Evolutionary conservation across 2,888 invertebrate species (phyloP).

Genomic region (Meghimatium bilineatum): DNA sequence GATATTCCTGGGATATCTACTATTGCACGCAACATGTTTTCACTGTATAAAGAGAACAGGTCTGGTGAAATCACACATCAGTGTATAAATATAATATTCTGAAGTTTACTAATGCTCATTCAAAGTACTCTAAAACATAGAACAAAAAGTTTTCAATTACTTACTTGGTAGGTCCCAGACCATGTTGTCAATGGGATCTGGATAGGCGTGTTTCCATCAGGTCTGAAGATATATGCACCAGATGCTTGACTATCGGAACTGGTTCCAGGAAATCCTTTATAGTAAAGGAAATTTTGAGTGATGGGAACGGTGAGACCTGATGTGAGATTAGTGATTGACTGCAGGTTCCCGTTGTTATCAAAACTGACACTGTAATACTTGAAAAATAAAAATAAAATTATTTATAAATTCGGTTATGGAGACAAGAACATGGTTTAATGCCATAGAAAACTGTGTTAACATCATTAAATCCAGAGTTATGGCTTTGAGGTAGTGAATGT

Average conservation of each 20-base stretch:
- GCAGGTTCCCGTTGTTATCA: conserved; percentile 81
- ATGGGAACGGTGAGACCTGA: conserved; percentile 73
- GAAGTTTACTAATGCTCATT: too few species aligned
- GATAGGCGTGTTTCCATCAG: conserved; percentile 62
- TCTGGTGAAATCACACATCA: too few species aligned
- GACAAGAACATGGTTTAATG: too few species aligned
- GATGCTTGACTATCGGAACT: conserved; percentile 86
- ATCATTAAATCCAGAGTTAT: too few species aligned
- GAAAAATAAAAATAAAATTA: conserved; percentile 50
- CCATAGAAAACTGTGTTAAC: too few species aligned
- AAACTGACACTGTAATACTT: conserved; percentile 79
- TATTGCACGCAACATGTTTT: too few species aligned
- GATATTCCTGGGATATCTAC: too few species aligned
- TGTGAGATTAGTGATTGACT: conserved; percentile 77
- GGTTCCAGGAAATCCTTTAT: conserved; percentile 83
- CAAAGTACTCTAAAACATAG: too few species aligned
- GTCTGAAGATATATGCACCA: conserved; percentile 89
- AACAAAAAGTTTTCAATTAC: neutral
- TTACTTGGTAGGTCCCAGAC: conserved; percentile 31
- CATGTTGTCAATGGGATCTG: conserved; percentile 30
- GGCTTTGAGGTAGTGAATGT: too few species aligned
- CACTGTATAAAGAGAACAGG: too few species aligned
- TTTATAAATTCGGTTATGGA: too few species aligned
- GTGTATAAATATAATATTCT: too few species aligned
- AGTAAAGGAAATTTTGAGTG: conserved; percentile 82